Conservation (phyloP, 2,888 invertebrate genomes). For the Galerucella pusilla region DNA sequence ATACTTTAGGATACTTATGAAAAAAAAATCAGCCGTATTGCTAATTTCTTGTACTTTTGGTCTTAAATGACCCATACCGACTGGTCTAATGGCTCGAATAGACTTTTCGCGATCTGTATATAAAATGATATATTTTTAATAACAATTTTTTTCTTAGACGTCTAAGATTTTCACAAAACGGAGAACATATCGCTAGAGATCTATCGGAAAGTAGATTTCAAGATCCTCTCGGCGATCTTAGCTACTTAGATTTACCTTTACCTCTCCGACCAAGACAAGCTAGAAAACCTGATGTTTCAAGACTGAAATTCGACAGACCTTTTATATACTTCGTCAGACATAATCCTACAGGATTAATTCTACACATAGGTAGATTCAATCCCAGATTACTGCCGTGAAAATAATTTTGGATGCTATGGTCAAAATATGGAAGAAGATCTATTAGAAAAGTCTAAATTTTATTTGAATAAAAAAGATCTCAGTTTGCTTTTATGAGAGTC, state of each 20-base stretch:
- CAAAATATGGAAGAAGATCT: neutral
- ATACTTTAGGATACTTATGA: too few species aligned
- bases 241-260: constrained; percentile 70
- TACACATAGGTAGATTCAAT: constrained; percentile 90
- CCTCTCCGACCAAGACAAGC: constrained; percentile 79
- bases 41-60: too few species aligned
- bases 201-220: constrained; percentile 66
- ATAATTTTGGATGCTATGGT: too few species aligned
- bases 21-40: too few species aligned
- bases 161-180: constrained; percentile 18
- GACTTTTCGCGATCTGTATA: neutral
- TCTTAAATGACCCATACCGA: too few species aligned
- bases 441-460: neutral
- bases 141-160: constrained; percentile 24
- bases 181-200: constrained; percentile 11
- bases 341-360: constrained; percentile 90
- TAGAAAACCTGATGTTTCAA: constrained; percentile 75
- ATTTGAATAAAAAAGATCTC: neutral
- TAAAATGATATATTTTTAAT: constrained; percentile 31
- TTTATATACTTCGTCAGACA: constrained; percentile 91
- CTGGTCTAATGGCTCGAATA: too few species aligned
- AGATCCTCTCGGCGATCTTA: constrained; percentile 71
- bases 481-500: neutral
- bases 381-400: constrained; percentile 81
- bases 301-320: constrained; percentile 86